Conservation (phyloP, 2,113 vertebrate species). For the Oryzias woworae region DNA sequence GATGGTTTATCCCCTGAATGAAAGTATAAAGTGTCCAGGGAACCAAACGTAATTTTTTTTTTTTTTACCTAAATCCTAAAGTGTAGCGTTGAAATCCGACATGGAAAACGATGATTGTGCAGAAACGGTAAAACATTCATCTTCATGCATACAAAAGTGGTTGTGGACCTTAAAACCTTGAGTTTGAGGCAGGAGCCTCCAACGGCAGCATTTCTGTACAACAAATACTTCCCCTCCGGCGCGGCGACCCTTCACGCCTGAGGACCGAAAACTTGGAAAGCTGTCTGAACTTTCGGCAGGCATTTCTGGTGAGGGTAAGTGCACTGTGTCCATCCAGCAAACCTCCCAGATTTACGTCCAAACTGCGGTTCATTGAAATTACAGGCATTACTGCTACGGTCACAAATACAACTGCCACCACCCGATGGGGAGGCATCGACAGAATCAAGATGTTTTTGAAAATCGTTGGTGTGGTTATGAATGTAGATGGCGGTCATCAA, state of each 20-base stretch:
- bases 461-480: no score
- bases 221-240: constrained; percentile 7
- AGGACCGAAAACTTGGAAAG: constrained; percentile 26
- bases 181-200: constrained; percentile 24
- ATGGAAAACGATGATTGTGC: no score
- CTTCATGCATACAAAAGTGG: constrained; percentile 57
- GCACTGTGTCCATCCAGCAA: constrained; percentile 53
- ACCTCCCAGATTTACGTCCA: constrained; percentile 24
- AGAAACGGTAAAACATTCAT: constrained; percentile 25
- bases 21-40: background rate
- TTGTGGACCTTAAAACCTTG: constrained; percentile 5
- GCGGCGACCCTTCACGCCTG: background rate
- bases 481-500: no score
- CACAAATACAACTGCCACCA: no score
- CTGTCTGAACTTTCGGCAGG: constrained; percentile 46
- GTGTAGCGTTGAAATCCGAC: background rate
- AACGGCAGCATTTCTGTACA: constrained; percentile 47
- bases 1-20: background rate
- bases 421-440: no score
- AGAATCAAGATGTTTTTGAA: no score
- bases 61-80: background rate
- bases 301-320: constrained; percentile 66
- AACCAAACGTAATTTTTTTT: background rate
- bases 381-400: constrained; percentile 25
- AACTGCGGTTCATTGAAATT: constrained; percentile 1